Base-by-base conservation (phyloP, 2,888 invertebrate genomes). In the Dermolepida albohirtum region DNA sequence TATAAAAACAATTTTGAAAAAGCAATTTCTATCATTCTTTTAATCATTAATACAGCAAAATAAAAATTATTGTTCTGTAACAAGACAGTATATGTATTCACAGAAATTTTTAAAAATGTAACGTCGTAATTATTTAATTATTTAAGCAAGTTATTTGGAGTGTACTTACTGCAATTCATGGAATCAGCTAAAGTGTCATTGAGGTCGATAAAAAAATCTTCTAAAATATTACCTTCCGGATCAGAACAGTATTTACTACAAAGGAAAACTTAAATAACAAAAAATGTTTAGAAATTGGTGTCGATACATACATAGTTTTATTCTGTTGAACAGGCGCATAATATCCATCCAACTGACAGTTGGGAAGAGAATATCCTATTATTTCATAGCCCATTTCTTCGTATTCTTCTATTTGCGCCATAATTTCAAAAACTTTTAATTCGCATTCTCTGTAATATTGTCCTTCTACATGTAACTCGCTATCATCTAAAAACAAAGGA, bases 141-240 rank as follows among this genome's bases (percentile, higher is more conserved):
- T 7, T 57, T 1, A 43, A n/a, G n/a, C n/a, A n/a, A n/a, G n/a
- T n/a, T 43, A 8, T 29, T 51, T 64, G 11, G 8, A 29, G 40
- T 12, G 68, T 71, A 86, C 89, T 87, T 82, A 90, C 90, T 88
- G 76, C 90, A 90, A 78, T 89, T 82, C 87, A 89, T 89, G 0
- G 77, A 71, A 0, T 80, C 71, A 8, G 84, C 86, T 41, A 81
- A 84, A 0, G 74, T 69, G 2, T 85, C 83, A 17, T 80, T 77
- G 8, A 83, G 83, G 2, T 74, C 64, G 0, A 86, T 85, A 74
- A 81, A 81, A 74, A 85, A 89, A 49, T 84, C 74, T 50, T 82
- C 85, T 68, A 91, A 86, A 70, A 82, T 82, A 0, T 78, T 76
- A n/a, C 88, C 88, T 29, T 83, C 80, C 40, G 87, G 86, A 74